A percentile compares a stretch with the other conserved stretches of the same genome.
phyloP scores from a whole-genome alignment of 2,797 vertebrate genomes.

The Fistularia commersonii region DNA sequence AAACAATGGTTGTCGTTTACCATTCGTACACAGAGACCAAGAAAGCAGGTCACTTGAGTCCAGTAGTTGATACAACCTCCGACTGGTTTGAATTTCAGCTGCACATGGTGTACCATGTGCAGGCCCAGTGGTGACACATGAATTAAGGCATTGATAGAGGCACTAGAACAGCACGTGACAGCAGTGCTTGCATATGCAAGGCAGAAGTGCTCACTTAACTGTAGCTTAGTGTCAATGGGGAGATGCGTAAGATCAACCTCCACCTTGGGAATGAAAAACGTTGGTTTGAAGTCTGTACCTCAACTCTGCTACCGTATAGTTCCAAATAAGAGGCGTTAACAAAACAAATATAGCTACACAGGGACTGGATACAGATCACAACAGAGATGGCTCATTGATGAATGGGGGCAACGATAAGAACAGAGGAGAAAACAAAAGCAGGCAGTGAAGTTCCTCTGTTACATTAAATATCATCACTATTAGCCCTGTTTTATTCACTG shows the following conservation, averaged over 20 bases:
- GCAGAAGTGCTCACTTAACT: conserved; percentile 43
- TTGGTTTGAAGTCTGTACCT: conserved; percentile 28
- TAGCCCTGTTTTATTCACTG: conserved; percentile 60
- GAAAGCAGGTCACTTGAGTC: conserved; percentile 15
- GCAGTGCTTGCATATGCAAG: conserved; percentile 50
- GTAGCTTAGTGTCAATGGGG: conserved; percentile 46
- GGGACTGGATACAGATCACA: conserved; percentile 8
- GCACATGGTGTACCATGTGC: conserved; percentile 37
- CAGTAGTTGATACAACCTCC: conserved; percentile 15
- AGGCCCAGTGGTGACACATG: conserved; percentile 52
- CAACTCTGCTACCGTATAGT: conserved; percentile 46
- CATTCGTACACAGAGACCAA: conserved; percentile 5
- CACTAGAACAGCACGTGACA: conserved; percentile 68
- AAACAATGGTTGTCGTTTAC: neutral
- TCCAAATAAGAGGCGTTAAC: conserved; percentile 25
- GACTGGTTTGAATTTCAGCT: conserved; percentile 19
- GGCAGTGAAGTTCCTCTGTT: conserved; percentile 51
- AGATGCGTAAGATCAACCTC: conserved; percentile 11
- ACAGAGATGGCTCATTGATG: conserved; percentile 31
- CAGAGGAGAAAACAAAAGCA: conserved; percentile 37
- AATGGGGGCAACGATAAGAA: conserved; percentile 31
- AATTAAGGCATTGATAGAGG: conserved; percentile 78
- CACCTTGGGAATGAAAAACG: conserved; percentile 3
- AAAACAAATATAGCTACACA: conserved; percentile 11
- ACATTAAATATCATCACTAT: conserved; percentile 46